Percentiles rank a stretch among this genome's conserved stretches.
These are phyloP conservation scores for Neotragus pygmaeus DNA, from an alignment of 2,113 vertebrate species.

Conservation along the genomic window DNA sequence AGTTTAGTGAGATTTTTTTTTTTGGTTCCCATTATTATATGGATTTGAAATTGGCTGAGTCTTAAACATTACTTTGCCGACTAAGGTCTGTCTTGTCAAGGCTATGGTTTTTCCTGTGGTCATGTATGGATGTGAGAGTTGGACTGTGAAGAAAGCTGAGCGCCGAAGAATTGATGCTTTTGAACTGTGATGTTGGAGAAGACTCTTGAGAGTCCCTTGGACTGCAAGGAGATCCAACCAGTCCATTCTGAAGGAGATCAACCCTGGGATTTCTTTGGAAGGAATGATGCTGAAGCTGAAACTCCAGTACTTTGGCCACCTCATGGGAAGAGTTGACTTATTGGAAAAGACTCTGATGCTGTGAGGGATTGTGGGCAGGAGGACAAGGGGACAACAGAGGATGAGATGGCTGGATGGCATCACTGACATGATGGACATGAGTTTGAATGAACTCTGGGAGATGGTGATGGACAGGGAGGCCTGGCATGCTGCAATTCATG, in stretches of 20 bases:
- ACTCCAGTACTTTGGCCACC: not conserved
- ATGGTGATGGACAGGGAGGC: too few relatives aligned
- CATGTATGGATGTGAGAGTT: too few relatives aligned
- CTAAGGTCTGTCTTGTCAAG: too few relatives aligned
- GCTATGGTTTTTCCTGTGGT: too few relatives aligned
- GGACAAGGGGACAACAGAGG: fast-evolving
- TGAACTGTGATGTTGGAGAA: not conserved
- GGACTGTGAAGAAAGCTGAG: not conserved
- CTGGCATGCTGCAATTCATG: too few relatives aligned
- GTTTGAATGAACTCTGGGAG: not conserved
- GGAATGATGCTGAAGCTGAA: not conserved
- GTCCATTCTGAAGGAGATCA: not conserved
- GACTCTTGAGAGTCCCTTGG: not conserved
- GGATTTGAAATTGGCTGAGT: not conserved
- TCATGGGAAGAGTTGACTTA: not conserved
- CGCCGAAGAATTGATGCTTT: not conserved
- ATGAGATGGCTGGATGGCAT: not conserved
- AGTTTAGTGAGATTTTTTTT: not conserved
- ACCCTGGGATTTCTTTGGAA: not conserved
- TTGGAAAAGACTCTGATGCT: not conserved
- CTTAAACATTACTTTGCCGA: not conserved
- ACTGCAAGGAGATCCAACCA: not conserved
- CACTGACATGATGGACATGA: not conserved
- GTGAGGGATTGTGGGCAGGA: not conserved
- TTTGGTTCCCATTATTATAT: not conserved